Evolutionary conservation across 2,888 invertebrate species (phyloP), one percentile per base, ranked within the genome.

Genomic region (Perdita meconis): DNA sequence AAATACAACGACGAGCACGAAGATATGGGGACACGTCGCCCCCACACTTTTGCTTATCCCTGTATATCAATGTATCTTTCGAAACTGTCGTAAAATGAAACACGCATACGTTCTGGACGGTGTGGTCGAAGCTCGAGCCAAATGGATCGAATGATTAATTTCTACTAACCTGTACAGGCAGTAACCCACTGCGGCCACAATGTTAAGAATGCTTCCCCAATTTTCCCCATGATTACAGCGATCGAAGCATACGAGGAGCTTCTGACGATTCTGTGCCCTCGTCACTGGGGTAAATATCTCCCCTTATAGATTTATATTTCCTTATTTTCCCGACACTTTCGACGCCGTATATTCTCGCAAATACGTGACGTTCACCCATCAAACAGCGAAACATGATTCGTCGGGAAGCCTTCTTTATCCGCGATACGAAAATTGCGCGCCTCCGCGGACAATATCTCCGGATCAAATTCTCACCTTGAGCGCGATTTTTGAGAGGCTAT

Each of bases 121-220:
- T 19, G 2, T 19, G 16, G 19, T 47, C 10, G 19, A 47, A 47
- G 16, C 12, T 10, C 40, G 30, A 22, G 22, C 36, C 5, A 10
- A 50, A 26, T 30, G 30, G 3, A 2, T 30, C 30, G 19, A 30
- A 19, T n/a, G 1, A 24, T 5, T 40, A 42, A 8, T 36, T 12
- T 34, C 19, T 4, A 57, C 81, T 71, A 22, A 82, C 82, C 75
- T 76, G 50, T 53, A 8, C 69, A 0, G 51, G 63, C 16, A n/a
- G 63, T 55, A 30, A 51, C 50, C 82, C 82, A 81, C 26, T 81
- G 81, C 3, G 82, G 81, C 82, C 82, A 82, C 26, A 79, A 12
- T 36, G 16, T 55, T 2, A 64, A 6, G 1, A 69, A 19, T 12
- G 55, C 1, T 10, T 69, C 61, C 19, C 63, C 16, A 16, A 65